Conservation (phyloP, 2,888 invertebrate species). For the Pseudanteris insignis region DNA sequence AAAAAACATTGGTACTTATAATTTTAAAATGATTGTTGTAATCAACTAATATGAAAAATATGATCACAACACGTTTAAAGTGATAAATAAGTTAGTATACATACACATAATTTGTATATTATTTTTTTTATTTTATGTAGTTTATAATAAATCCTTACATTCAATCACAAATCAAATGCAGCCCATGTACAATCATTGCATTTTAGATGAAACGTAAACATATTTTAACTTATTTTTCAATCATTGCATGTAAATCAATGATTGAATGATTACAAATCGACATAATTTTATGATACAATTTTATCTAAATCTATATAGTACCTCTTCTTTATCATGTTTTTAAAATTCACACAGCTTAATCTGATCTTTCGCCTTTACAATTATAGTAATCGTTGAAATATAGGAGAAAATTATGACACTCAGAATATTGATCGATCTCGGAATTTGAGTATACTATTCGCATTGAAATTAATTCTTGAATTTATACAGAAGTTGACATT, state of each 20-base stretch:
- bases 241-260: slow-evolving; percentile 46
- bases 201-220: slow-evolving; percentile 57
- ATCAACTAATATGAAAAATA: too few relatives aligned
- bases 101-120: slow-evolving; percentile 48
- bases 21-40: too few relatives aligned
- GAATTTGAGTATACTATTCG: too few relatives aligned
- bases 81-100: not conserved
- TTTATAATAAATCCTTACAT: slow-evolving; percentile 63
- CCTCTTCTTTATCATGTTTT: slow-evolving; percentile 56
- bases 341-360: slow-evolving; percentile 57
- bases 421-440: too few relatives aligned
- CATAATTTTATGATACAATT: slow-evolving; percentile 50
- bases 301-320: slow-evolving; percentile 54
- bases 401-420: too few relatives aligned
- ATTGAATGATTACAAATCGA: slow-evolving; percentile 50
- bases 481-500: too few relatives aligned
- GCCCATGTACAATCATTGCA: slow-evolving; percentile 66
- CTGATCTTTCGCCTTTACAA: slow-evolving; percentile 51
- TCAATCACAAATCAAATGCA: slow-evolving; percentile 63
- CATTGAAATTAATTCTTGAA: too few relatives aligned
- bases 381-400: too few relatives aligned
- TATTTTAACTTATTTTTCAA: slow-evolving; percentile 49
- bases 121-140: slow-evolving; percentile 60
- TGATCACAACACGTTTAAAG: too few relatives aligned
- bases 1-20: too few relatives aligned